Percentiles rank a stretch among this genome's conserved stretches.
Conservation (phyloP, 2,113 vertebrate species). For the Hyaena hyaena region DNA sequence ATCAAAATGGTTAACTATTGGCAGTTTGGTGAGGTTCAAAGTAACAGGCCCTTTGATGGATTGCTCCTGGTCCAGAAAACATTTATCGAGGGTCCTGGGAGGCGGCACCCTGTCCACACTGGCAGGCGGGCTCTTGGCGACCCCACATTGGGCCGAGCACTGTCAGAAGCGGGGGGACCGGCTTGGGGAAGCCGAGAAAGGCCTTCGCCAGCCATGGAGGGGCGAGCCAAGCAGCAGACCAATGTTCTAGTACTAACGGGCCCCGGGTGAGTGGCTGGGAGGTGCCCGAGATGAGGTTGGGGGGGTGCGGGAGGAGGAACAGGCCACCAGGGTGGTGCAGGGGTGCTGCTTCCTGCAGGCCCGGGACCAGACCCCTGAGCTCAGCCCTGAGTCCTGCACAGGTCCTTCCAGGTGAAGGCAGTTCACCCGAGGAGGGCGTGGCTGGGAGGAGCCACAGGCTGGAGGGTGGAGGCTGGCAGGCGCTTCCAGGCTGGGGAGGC, state of each 20-base stretch:
- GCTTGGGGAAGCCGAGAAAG: accelerated
- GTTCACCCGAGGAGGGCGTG: not conserved
- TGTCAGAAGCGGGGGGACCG: not conserved
- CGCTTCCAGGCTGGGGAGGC: no score
- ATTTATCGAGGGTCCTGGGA: not conserved
- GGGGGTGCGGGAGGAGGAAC: not conserved
- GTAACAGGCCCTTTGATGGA: not conserved
- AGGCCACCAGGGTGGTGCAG: not conserved
- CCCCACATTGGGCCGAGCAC: not conserved
- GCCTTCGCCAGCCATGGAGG: not conserved
- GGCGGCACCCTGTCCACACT: not conserved
- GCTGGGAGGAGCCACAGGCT: not conserved
- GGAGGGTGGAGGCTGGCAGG: no score
- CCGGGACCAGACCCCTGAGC: accelerated
- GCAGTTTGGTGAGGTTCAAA: not conserved
- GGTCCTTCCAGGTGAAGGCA: not conserved
- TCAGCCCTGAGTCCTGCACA: not conserved
- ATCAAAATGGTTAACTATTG: not conserved
- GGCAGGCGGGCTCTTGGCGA: not conserved
- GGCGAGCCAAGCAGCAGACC: not conserved
- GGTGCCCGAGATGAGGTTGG: not conserved
- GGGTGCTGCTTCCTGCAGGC: not conserved
- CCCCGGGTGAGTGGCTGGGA: not conserved
- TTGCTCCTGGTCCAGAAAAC: not conserved
- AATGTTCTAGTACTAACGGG: accelerated